Base-by-base conservation (phyloP, 2,888 invertebrate genomes). In the Argynnis bischoffii region DNA sequence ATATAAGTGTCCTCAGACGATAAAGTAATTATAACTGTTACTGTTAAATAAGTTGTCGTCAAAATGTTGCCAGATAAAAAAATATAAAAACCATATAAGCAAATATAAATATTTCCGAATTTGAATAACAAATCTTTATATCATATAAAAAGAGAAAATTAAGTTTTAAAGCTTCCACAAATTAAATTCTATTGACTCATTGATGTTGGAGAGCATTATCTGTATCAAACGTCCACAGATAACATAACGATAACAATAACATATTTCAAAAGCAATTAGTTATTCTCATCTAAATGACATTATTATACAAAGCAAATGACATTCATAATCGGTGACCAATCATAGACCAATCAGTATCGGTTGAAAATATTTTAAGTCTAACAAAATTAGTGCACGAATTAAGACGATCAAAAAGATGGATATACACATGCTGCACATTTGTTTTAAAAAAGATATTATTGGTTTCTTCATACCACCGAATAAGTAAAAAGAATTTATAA, bases 271-370 rank as follows among this genome's bases (percentile, higher is more conserved):
- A 18, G 67, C 66, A 69, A 72, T 70, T 72, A 70, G 72, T 74
- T 71, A 70, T 54, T 69, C 73, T 78, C 75, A 74, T 79, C 76
- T 73, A 77, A 79, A 77, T 77, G 76, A 78, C 77, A 76, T 79
- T 80, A 80, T 77, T 75, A 72, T 73, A 64, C 69, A 63, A 70
- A 73, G 67, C 75, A 77, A 78, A 80, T 71, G 79, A 77, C 80
- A 76, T 76, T 74, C 75, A 76, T 74, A 74, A 76, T 74, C 69
- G 60, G 68, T 73, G 76, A 76, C 78, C 77, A 80, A 81, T 81
- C 76, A 71, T 67, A 71, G 76, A 76, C 78, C 77, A 80, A 81
- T 81, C 76, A 71, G 70, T 51, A 56, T 61, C 48, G 41, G 18
- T 56, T 69, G 63, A 63, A 56, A 64, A 70, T 66, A 41, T 65